Evolutionary conservation across 2,113 vertebrate genomes (phyloP), one percentile per base, ranked within the genome.

Genomic region (Poecile atricapillus): DNA sequence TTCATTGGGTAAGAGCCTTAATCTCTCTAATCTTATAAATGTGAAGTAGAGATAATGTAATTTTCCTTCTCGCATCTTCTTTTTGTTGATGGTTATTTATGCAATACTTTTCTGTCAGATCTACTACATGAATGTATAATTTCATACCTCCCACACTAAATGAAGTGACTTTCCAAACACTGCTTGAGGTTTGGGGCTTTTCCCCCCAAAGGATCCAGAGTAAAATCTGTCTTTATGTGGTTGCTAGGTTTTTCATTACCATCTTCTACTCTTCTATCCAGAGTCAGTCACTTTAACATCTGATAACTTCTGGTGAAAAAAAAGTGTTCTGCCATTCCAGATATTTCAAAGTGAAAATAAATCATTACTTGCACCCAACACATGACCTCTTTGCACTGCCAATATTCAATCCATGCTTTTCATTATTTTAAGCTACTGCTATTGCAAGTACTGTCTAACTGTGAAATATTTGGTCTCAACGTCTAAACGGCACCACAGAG

Each of bases 401-500:
- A 79, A 4, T 69, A 49, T 71, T n/a, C 91, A 81, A 78, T 31
- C 58, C 21, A 13, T 35, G 23, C 4, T 28, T 71, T 63, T 83
- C 19, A 13, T 53, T 77, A 41, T 84, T 92, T 62, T 68, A 79
- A 71, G 28, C 6, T 79, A 24, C 44, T 75, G 18, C 22, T 58
- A 46, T 9, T 58, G 11, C 20, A 91, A 64, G 5, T 76, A 35
- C 27, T 76, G 9, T 73, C 74, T 89, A 58, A 87, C 13, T 18
- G 35, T 31, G 55, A 85, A 83, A 20, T 5, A 50, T 73, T 85
- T 3, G 0, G 15, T 79, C 55, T 87, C 47, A 58, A 28, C 0
- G 4, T 62, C n/a, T 50, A 25, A 88, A 79, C 0, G 1, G 30
- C 1, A 1, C 31, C 47, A 59, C 21, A 74, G 59, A 87, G 22